Evolutionary conservation across 2,888 invertebrate species (phyloP).

Genomic region (Malacosoma neustria): DNA sequence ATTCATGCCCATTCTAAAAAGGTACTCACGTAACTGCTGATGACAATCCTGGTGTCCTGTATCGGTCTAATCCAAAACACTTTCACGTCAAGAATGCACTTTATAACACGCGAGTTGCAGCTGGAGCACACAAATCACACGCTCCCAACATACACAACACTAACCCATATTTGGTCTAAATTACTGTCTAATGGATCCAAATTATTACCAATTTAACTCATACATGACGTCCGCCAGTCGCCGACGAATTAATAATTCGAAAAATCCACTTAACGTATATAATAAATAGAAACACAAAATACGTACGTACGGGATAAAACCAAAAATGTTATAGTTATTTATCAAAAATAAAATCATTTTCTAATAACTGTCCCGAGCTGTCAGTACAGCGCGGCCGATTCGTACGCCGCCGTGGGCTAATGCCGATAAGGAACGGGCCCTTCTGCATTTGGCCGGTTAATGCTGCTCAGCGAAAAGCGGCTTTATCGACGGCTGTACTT

Average conservation of each 20-base stretch:
- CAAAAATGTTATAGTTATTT: slow-evolving; percentile 70
- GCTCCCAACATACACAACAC: slow-evolving; percentile 46
- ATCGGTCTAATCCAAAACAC: no score
- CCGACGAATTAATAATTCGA: slow-evolving; percentile 65
- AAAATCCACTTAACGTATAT: slow-evolving; percentile 66
- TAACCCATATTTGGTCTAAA: slow-evolving; percentile 69
- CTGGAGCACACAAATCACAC: slow-evolving; percentile 32
- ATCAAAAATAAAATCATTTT: slow-evolving; percentile 75
- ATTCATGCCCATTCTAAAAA: background rate
- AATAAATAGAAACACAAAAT: slow-evolving; percentile 72
- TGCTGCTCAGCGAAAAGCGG: slow-evolving; percentile 35
- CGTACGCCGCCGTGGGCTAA: slow-evolving; percentile 17
- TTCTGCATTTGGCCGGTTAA: slow-evolving; percentile 42
- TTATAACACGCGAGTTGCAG: slow-evolving; percentile 22
- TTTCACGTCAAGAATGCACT: slow-evolving; percentile 56
- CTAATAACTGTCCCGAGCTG: slow-evolving; percentile 63
- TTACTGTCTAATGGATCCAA: slow-evolving; percentile 67
- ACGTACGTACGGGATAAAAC: slow-evolving; percentile 53
- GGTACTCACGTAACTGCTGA: background rate
- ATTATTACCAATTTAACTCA: slow-evolving; percentile 71
- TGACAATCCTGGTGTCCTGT: no score
- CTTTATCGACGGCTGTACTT: slow-evolving; percentile 46
- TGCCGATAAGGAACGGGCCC: slow-evolving; percentile 14
- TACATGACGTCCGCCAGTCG: slow-evolving; percentile 60
- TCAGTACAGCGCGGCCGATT: slow-evolving; percentile 48